phyloP scores from a whole-genome alignment of 2,888 invertebrate species.

The Drosophila rubida region DNA sequence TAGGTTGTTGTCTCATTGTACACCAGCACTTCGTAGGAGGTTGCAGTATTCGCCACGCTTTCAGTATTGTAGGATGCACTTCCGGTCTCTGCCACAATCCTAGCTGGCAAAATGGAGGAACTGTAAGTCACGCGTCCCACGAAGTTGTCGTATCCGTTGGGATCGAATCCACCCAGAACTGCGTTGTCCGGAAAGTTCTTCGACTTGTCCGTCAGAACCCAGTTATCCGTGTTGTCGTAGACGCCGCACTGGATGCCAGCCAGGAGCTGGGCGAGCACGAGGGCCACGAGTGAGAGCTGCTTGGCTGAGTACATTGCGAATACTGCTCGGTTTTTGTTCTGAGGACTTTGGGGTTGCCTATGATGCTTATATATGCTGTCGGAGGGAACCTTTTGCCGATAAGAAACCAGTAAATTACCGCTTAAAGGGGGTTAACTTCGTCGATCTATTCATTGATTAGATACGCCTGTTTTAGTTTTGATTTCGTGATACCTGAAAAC shows the following conservation, averaged over 20 bases:
- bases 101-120: slow-evolving; percentile 13
- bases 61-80: slow-evolving; percentile 7
- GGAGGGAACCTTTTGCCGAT: slow-evolving; percentile 16
- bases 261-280: slow-evolving; percentile 45
- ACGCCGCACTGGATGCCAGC: slow-evolving; percentile 33
- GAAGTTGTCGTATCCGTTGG: slow-evolving; percentile 52
- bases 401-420: slow-evolving; percentile 9
- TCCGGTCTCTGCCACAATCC: slow-evolving; percentile 12
- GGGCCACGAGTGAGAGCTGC: slow-evolving; percentile 18
- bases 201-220: slow-evolving; percentile 34
- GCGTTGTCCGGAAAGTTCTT: slow-evolving; percentile 36
- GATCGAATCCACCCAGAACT: slow-evolving; percentile 51
- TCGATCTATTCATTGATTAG: slow-evolving; percentile 7
- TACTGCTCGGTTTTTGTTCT: slow-evolving; percentile 2
- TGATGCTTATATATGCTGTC: slow-evolving; percentile 18
- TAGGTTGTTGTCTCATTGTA: slow-evolving; percentile 35
- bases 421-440: background rate
- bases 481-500: background rate
- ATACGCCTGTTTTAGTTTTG: slow-evolving; percentile 1
- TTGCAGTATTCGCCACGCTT: background rate
- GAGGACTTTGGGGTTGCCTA: background rate
- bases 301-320: slow-evolving; percentile 39
- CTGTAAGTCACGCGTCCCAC: slow-evolving; percentile 41
- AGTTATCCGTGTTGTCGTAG: slow-evolving; percentile 44
- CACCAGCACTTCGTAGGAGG: slow-evolving; percentile 33